phyloP scores from a whole-genome alignment of 1,140 invertebrate genomes.

The Tribolium madens region DNA sequence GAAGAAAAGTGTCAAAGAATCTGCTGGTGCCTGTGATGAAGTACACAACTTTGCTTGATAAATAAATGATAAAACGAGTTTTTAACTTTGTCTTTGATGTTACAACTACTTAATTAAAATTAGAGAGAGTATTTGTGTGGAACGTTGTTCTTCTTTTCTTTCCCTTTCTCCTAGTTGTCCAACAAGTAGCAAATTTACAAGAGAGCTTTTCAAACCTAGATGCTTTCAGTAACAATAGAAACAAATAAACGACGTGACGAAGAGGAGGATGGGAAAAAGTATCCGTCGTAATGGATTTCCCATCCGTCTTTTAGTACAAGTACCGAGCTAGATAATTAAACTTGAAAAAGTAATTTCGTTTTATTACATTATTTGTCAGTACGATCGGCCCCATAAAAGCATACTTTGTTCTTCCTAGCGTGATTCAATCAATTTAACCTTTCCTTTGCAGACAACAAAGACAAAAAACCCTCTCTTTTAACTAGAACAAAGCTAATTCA shows the following conservation, averaged over 20 bases:
- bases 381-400: slow-evolving; percentile 42
- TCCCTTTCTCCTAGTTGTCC: slow-evolving; percentile 8
- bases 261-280: slow-evolving; percentile 17
- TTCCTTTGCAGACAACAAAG: slow-evolving; percentile 26
- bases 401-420: slow-evolving; percentile 39
- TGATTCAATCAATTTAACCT: slow-evolving; percentile 39
- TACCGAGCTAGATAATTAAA: slow-evolving; percentile 46
- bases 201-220: slow-evolving; percentile 35
- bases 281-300: slow-evolving; percentile 42
- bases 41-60: background rate
- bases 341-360: slow-evolving; percentile 47
- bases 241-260: slow-evolving; percentile 32
- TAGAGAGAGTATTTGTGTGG: slow-evolving; percentile 16
- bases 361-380: slow-evolving; percentile 47
- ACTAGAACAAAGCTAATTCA: slow-evolving; percentile 34
- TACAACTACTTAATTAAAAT: background rate
- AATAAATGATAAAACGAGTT: background rate
- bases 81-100: background rate
- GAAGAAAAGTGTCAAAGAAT: background rate
- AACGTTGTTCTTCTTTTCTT: background rate
- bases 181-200: slow-evolving; percentile 38
- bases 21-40: background rate
- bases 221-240: slow-evolving; percentile 37
- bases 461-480: slow-evolving; percentile 16
- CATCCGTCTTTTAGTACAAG: slow-evolving; percentile 44